Evolutionary conservation across 2,888 invertebrate species (phyloP), one percentile per base, ranked within the genome.

Genomic region (Hypselothyrea guttata): DNA sequence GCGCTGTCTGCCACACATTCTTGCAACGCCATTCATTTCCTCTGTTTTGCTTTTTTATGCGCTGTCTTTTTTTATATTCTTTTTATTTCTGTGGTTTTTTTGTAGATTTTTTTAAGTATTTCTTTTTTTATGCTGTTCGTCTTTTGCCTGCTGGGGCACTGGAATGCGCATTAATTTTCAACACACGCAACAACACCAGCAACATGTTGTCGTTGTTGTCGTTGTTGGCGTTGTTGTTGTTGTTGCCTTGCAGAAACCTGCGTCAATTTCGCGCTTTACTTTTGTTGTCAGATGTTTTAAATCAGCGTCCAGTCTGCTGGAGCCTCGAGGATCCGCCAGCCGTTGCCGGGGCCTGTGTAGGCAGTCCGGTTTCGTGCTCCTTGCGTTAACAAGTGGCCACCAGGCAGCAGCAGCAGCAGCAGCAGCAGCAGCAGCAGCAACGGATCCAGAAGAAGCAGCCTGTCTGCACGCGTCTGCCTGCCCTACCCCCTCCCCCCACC

Each of bases 101-200:
- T 40, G 11, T 7, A 18, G 18, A n/a, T 33, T 30, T 42, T 41
- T 35, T 16, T 18, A 8, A 16, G 13, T 33, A 13, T 40, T 34
- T 46, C 13, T 28, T 12, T 49, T 40, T 47, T 35, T 37, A 11
- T 47, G 28, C 35, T 40, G 42, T 48, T 49, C 12, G 41, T 18
- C 22, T 57, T 56, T 37, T 45, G 61, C 58, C 53, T 51, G 53
- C 41, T 53, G 49, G 7, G 42, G 63, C 67, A 47, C 16, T 74
- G 81, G 84, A 86, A 84, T 86, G 86, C 84, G 74, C 84, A 84
- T 84, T 84, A 81, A 81, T 85, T 86, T 86, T 61, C 77, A 79
- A 72, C 77, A 70, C 75, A 84, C 84, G 70, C 77, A 81, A 68
- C 67, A 57, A 54, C 62, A 54, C 11, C 18, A 51, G 51, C 52